Percentiles rank a stretch among this genome's conserved stretches.
Conservation (phyloP, 2,113 vertebrate species). For the Panthera uncia region DNA sequence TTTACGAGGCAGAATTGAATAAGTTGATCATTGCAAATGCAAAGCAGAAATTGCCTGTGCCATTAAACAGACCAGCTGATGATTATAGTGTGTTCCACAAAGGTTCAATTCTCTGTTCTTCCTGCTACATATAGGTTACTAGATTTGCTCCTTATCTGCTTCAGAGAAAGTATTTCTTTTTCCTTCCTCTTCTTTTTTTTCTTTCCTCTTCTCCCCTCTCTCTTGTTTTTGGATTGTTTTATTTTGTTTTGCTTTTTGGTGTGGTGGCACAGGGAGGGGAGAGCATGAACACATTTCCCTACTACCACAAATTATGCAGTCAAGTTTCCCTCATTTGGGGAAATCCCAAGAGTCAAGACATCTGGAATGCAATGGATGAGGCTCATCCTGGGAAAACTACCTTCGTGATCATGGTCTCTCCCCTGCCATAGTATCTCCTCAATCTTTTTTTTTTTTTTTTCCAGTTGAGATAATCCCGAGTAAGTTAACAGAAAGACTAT, state of each 20-base stretch:
- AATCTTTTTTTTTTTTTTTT: background rate
- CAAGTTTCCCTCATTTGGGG: background rate
- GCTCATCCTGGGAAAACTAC: background rate
- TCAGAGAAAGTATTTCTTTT: background rate
- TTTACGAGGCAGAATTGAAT: conserved; percentile 2
- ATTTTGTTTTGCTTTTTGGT: background rate
- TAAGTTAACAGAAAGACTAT: background rate
- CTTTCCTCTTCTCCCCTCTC: background rate
- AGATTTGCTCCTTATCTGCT: background rate
- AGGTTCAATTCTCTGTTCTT: background rate
- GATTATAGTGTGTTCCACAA: background rate
- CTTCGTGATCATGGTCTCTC: background rate
- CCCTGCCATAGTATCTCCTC: background rate
- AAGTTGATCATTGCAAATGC: conserved; percentile 24
- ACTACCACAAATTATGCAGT: background rate
- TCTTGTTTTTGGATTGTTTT: background rate
- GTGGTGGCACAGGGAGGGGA: background rate
- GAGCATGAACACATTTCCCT: background rate
- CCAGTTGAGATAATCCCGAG: background rate
- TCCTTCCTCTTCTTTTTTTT: background rate
- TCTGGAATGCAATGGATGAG: background rate
- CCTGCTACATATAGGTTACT: background rate
- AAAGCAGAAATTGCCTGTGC: conserved; percentile 36
- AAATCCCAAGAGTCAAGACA: background rate
- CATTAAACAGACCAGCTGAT: background rate